phyloP scores from a whole-genome alignment of 2,797 vertebrate genomes.

The Sebastolobus alascanus region DNA sequence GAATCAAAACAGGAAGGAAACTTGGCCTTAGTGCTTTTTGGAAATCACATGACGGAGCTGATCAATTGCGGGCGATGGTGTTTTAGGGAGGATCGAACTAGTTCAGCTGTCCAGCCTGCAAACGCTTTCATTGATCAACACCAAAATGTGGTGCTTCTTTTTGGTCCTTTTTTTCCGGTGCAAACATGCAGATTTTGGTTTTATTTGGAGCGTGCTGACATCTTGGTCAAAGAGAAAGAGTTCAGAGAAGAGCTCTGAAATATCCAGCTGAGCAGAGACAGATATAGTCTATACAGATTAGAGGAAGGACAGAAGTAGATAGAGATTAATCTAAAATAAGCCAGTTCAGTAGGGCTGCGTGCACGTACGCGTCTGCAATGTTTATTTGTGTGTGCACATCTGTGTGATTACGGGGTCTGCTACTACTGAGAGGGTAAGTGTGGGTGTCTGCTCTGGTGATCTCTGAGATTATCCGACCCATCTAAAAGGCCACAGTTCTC shows the following conservation, averaged over 20 bases:
- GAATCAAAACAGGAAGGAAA: not conserved
- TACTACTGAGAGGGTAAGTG: not conserved
- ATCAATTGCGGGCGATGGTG: not conserved
- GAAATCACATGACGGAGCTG: not conserved
- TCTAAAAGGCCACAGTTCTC: conserved; percentile 36
- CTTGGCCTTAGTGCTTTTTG: not conserved
- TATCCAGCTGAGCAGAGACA: conserved; percentile 30
- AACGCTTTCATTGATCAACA: not conserved
- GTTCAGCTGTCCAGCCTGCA: not conserved
- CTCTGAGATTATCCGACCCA: conserved; percentile 48
- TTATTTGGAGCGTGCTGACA: not conserved
- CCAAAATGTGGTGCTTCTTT: not conserved
- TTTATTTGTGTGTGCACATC: conserved; percentile 26
- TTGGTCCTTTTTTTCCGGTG: not conserved
- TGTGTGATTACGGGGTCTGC: conserved; percentile 15
- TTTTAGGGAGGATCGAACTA: not conserved
- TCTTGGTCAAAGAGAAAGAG: not conserved
- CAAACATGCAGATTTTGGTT: not conserved
- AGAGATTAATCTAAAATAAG: conserved; percentile 68
- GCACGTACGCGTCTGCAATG: not conserved
- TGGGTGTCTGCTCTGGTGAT: conserved; percentile 17
- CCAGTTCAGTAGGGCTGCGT: conserved; percentile 42
- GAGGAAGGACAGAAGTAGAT: conserved; percentile 37
- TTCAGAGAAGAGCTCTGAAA: conserved; percentile 1
- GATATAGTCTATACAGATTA: conserved; percentile 55